These are phyloP conservation scores for Troides helena DNA, from an alignment of 2,888 invertebrate species.

Conservation along the genomic window DNA sequence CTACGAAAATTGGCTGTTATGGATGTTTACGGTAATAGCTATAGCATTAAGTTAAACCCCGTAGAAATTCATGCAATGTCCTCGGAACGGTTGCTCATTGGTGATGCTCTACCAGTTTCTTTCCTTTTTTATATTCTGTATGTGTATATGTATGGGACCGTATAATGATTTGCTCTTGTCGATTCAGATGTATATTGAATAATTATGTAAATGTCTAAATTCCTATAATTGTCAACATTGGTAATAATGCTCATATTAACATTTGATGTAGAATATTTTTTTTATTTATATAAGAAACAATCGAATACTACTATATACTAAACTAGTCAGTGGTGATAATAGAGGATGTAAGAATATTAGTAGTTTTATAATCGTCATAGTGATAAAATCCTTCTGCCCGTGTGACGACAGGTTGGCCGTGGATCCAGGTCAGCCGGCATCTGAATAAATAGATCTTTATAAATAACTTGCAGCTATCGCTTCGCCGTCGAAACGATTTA, in stretches of 20 bases:
- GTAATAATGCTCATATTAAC: too few relatives aligned
- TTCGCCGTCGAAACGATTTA: conserved; percentile 55
- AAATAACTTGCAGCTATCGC: conserved; percentile 56
- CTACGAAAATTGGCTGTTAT: too few relatives aligned
- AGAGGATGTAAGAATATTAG: background rate
- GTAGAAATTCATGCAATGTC: conserved; percentile 20
- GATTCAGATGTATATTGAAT: background rate
- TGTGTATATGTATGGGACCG: background rate
- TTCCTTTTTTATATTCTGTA: conserved; percentile 2
- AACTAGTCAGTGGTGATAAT: background rate
- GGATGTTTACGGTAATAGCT: background rate
- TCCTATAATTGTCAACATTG: too few relatives aligned
- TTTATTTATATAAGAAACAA: too few relatives aligned
- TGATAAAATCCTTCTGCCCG: conserved; percentile 6
- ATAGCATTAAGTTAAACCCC: conserved; percentile 3
- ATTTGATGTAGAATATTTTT: too few relatives aligned
- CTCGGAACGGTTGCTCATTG: conserved; percentile 7
- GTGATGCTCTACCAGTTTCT: conserved; percentile 15
- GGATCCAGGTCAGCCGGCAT: conserved; percentile 71
- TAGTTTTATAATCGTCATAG: conserved; percentile 3
- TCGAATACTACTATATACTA: too few relatives aligned
- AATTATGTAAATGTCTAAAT: background rate
- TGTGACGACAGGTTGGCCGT: conserved; percentile 44
- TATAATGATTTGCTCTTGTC: background rate
- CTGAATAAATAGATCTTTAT: conserved; percentile 76